Percentiles rank a stretch among this genome's conserved stretches.
phyloP scores from a whole-genome alignment of 1,140 invertebrate species.

The Acyrthosiphon pisum region DNA sequence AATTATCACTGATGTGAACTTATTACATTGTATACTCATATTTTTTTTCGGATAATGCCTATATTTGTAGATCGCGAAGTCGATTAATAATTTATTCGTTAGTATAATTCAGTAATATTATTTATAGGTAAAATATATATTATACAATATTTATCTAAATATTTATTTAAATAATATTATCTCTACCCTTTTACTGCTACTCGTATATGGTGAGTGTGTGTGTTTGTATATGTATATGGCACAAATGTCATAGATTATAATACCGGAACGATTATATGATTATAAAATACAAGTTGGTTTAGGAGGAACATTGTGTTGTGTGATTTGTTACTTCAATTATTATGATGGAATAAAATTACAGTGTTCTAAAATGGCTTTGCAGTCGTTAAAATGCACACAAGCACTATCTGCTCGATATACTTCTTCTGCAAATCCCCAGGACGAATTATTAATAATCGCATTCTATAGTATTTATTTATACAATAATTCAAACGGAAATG shows the following conservation, averaged over 20 bases:
- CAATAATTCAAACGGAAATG: background rate
- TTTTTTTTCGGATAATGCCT: too few relatives aligned
- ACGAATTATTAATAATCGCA: background rate
- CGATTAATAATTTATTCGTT: background rate
- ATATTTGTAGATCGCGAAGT: background rate
- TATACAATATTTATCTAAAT: background rate
- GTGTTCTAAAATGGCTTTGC: background rate
- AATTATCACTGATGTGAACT: too few relatives aligned
- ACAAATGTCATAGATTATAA: background rate
- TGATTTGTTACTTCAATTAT: background rate
- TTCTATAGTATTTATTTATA: background rate
- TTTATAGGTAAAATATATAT: background rate
- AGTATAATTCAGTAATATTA: background rate
- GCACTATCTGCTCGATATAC: background rate
- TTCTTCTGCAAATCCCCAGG: background rate
- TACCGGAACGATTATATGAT: background rate
- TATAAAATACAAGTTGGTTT: background rate
- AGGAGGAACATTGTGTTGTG: background rate
- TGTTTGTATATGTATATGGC: background rate
- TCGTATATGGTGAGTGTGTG: background rate
- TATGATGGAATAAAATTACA: slow-evolving; percentile 1
- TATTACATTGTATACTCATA: too few relatives aligned
- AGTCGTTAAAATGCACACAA: background rate
- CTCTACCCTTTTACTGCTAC: background rate
- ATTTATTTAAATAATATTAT: background rate